A percentile compares a stretch with the other conserved stretches of the same genome.
Evolutionary conservation across 2,888 invertebrate species (phyloP).

Genomic region (Orthosia gothica): DNA sequence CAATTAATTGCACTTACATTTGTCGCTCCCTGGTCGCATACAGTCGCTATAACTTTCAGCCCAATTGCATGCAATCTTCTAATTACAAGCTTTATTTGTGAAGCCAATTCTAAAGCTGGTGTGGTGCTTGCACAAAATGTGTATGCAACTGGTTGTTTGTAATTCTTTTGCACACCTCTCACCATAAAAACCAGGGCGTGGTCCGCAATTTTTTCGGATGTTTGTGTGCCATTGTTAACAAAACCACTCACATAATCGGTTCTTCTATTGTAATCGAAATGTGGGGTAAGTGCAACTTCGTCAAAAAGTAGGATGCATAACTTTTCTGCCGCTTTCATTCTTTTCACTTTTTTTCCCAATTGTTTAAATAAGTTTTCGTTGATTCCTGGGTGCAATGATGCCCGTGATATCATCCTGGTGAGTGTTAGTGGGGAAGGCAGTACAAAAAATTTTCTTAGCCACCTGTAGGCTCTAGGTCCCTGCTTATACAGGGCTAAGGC

Average conservation of each 20-base stretch:
- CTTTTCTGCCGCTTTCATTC: not conserved
- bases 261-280: too few species aligned
- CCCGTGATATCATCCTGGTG: constrained; percentile 1
- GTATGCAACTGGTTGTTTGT: constrained; percentile 6
- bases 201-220: not conserved
- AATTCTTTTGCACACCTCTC: not conserved
- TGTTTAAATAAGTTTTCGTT: not conserved
- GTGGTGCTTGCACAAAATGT: constrained; percentile 15
- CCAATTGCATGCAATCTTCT: constrained; percentile 4
- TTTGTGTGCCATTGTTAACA: constrained; percentile 4
- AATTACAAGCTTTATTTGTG: constrained; percentile 1
- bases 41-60: constrained; percentile 5
- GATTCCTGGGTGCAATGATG: not conserved
- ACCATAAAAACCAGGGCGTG: constrained; percentile 7
- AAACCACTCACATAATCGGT: not conserved
- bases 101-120: not conserved
- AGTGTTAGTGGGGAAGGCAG: constrained; percentile 9
- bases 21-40: constrained; percentile 2
- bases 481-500: not conserved
- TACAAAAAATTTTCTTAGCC: not conserved
- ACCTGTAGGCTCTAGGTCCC: constrained; percentile 7
- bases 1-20: constrained; percentile 14
- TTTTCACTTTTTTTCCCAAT: not conserved
- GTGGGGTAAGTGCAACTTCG: too few species aligned
- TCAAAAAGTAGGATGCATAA: not conserved